Conservation (phyloP, 2,113 vertebrate genomes). For the Natator depressus region DNA sequence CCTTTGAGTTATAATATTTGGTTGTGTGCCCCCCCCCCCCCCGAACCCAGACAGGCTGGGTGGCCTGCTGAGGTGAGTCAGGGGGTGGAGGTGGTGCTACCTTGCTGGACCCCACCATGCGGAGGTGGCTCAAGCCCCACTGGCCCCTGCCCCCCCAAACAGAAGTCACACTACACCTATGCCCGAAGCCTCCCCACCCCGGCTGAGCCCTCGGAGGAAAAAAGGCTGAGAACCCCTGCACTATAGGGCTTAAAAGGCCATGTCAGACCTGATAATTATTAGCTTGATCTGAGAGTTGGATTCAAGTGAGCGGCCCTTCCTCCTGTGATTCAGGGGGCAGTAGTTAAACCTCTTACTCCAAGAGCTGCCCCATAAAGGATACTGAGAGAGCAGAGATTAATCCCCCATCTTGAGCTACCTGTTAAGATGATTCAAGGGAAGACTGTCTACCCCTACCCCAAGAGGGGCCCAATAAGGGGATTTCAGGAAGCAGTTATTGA, state of each 20-base stretch:
- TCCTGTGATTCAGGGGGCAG: background rate
- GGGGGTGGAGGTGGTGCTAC: too few species aligned
- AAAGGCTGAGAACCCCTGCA: too few species aligned
- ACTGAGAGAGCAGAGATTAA: background rate
- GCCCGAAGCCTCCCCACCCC: too few species aligned
- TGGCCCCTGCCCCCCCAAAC: too few species aligned
- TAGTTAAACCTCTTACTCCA: background rate
- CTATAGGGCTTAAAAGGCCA: background rate
- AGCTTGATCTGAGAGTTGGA: background rate
- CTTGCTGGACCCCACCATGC: too few species aligned
- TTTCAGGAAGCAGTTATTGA: background rate
- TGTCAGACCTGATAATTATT: background rate
- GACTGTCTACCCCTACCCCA: background rate
- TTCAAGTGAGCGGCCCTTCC: rapidly evolving
- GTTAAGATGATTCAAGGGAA: background rate
- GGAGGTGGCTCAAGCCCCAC: too few species aligned
- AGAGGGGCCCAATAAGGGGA: background rate
- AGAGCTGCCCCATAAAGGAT: background rate
- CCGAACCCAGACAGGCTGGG: too few species aligned
- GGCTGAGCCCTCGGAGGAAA: too few species aligned
- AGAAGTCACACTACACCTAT: too few species aligned
- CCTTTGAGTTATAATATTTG: too few species aligned
- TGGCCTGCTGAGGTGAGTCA: too few species aligned
- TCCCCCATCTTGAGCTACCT: background rate
- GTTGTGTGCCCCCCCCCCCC: rapidly evolving